phyloP scores from a whole-genome alignment of 2,888 invertebrate species.

The Deilephila elpenor region DNA sequence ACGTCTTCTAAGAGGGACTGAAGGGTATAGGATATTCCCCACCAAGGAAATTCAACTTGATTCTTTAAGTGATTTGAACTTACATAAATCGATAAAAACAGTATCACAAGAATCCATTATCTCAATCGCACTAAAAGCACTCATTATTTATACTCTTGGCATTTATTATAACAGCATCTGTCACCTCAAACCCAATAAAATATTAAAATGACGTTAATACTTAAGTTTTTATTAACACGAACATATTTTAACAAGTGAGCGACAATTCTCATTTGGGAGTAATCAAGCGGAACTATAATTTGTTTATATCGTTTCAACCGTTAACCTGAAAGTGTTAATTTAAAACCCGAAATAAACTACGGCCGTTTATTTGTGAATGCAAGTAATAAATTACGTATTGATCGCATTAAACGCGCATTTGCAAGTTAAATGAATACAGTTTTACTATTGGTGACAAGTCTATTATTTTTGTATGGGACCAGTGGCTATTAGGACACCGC shows the following conservation, averaged over 20 bases:
- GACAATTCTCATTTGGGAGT: conserved; percentile 37
- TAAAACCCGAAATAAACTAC: conserved; percentile 27
- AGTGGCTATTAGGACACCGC: conserved; percentile 51
- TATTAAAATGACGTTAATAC: conserved; percentile 71
- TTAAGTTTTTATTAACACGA: conserved; percentile 60
- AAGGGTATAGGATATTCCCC: too few species aligned
- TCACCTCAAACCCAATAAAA: conserved; percentile 69
- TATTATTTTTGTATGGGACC: conserved; percentile 63
- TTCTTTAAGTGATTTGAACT: too few species aligned
- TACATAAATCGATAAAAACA: background rate
- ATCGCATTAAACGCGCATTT: conserved; percentile 50
- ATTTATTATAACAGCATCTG: conserved; percentile 67
- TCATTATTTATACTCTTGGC: conserved; percentile 67
- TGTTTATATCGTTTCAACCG: conserved; percentile 25
- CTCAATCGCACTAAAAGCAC: conserved; percentile 67
- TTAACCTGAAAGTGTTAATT: conserved; percentile 29
- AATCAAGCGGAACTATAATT: conserved; percentile 29
- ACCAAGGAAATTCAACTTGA: too few species aligned
- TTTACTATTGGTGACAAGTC: conserved; percentile 60
- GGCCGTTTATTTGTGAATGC: conserved; percentile 14
- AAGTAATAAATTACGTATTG: conserved; percentile 18
- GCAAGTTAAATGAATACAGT: conserved; percentile 64
- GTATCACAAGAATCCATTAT: conserved; percentile 67
- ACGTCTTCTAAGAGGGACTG: too few species aligned
- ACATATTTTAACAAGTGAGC: conserved; percentile 50